Conservation (phyloP, 2,113 vertebrate genomes). For the Varanus salvator region DNA sequence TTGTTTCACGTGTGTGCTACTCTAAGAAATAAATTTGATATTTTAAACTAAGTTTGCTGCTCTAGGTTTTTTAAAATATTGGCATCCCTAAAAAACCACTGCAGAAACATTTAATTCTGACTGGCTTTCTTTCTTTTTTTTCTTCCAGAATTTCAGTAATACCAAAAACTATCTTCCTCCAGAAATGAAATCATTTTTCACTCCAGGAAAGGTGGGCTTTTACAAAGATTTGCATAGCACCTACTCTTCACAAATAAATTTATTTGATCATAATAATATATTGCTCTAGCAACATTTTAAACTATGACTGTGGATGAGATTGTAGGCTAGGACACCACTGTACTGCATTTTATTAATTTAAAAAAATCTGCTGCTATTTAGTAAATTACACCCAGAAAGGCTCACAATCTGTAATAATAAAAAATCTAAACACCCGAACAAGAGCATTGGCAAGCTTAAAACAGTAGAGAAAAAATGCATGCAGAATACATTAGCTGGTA, state of each 20-base stretch:
- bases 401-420: neutral
- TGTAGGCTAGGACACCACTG: no score
- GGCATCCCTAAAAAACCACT: no score
- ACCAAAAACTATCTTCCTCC: constrained; percentile 98
- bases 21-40: neutral
- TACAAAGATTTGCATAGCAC: constrained; percentile 26
- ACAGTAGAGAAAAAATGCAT: neutral
- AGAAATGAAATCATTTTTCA: constrained; percentile 98
- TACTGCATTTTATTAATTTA: neutral
- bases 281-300: neutral
- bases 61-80: neutral
- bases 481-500: neutral
- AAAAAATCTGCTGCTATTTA: neutral
- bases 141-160: constrained; percentile 95
- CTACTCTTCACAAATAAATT: neutral
- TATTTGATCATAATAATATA: neutral
- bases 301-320: neutral
- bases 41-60: neutral
- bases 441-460: neutral
- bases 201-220: constrained; percentile 91
- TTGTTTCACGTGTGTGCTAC: neutral
- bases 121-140: constrained; percentile 16
- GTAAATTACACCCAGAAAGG: neutral
- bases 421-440: neutral
- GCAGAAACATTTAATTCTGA: neutral